Evolutionary conservation across 2,888 invertebrate genomes (phyloP).

Genomic region (Cephus sareptanus): DNA sequence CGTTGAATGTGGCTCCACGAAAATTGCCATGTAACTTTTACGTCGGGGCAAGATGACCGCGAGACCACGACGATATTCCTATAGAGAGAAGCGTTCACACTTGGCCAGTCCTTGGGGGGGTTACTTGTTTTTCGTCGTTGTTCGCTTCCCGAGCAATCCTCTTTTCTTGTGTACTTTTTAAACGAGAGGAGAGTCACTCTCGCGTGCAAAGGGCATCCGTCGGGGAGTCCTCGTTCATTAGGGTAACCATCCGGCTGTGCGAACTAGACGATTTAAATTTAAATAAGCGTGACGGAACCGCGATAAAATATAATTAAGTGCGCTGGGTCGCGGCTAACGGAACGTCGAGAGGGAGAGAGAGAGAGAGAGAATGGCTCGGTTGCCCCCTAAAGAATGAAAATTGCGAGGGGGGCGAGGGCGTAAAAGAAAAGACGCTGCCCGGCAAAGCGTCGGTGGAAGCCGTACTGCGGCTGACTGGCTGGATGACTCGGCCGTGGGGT

Average conservation of each 20-base stretch:
- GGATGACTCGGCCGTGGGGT: not conserved
- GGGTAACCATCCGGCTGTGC: conserved; percentile 28
- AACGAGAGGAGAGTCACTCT: not conserved
- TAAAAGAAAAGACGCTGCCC: not conserved
- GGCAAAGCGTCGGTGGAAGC: not conserved
- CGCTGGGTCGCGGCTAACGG: conserved; percentile 21
- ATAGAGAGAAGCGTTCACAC: not conserved
- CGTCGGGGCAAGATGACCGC: not conserved
- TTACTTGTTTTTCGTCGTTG: not conserved
- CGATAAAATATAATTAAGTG: conserved; percentile 62
- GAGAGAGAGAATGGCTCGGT: conserved; percentile 1
- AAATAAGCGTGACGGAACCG: conserved; percentile 56
- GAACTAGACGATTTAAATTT: conserved; percentile 54
- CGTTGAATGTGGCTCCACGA: not conserved
- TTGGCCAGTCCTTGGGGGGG: not conserved
- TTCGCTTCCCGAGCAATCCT: conserved; percentile 22
- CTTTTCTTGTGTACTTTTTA: not conserved
- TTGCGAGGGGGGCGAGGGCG: not conserved
- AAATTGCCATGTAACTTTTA: not conserved
- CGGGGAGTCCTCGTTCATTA: conserved; percentile 23
- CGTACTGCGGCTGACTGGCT: not conserved
- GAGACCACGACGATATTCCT: not conserved
- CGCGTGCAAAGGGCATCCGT: not conserved
- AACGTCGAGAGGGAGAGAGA: not conserved
- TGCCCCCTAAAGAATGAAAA: not conserved